Base-by-base conservation (phyloP, 2,888 invertebrate species). In the Amorpha juglandis region DNA sequence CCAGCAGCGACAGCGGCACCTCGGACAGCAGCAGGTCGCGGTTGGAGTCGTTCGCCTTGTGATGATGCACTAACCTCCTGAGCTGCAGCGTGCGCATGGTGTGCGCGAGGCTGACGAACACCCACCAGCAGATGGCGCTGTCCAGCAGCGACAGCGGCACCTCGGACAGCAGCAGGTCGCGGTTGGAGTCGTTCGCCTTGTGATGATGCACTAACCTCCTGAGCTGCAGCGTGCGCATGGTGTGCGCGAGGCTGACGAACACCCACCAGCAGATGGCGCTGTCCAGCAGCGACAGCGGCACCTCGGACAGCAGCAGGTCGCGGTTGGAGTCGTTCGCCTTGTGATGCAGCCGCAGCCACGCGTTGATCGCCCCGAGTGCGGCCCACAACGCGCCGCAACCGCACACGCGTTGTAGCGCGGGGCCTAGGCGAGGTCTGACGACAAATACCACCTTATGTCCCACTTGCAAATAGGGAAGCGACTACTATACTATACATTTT, bases 181-280 rank as follows among this genome's bases (percentile, higher is more conserved):
- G n/a, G n/a, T n/a, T n/a, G n/a, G n/a, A n/a, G n/a, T n/a, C n/a
- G n/a, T n/a, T n/a, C n/a, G 55, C 55, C 12, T 6, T 45, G 11
- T 35, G 9, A 6, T 35, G 50, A 19, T 50, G 11, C 45, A 71
- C 78, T 81, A 70, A 95, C 96, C 96, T 95, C 77, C 98, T 93
- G 68, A 99, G 92, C 75, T 98, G 95, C 70, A 99, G 92, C 0
- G 98, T 98, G 74, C 98, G 93, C 76, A 97, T 98, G 0, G 99
- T 99, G 84, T 97, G 97, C 16, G 98, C 96, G 64, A 99, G 94
- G 14, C 96, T 96, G 2, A 96, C 96, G 83, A 97, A 97, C 76
- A 98, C 98, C 98, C 98, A 98, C 97, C 98, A 99, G 83, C 98
- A 98, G 81, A 99, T 97, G 82, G 97, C 95, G 81, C 96, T 95